A percentile compares a stretch with the other conserved stretches of the same genome.
phyloP scores from a whole-genome alignment of 2,797 vertebrate species.

The Pipistrellus pygmaeus region DNA sequence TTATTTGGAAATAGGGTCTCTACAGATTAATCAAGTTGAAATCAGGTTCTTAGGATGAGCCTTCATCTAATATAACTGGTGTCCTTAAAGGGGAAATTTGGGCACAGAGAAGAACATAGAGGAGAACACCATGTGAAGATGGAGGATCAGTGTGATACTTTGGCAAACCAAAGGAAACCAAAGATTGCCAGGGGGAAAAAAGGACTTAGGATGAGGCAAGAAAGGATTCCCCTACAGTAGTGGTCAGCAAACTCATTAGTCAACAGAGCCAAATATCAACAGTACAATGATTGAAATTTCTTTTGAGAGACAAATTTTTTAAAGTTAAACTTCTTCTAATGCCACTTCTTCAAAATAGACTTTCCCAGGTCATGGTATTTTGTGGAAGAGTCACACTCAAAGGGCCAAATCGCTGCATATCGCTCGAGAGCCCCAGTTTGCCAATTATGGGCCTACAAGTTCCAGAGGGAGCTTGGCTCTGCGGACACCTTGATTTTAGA shows the following conservation, averaged over 20 bases:
- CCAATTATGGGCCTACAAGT: accelerated
- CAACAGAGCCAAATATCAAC: too few species aligned
- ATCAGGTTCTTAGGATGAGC: background rate
- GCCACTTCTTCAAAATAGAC: too few species aligned
- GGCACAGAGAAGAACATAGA: background rate
- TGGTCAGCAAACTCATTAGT: too few species aligned
- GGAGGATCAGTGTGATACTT: accelerated
- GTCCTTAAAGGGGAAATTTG: background rate
- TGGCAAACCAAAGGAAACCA: background rate
- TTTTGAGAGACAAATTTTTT: too few species aligned
- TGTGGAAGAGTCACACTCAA: too few species aligned
- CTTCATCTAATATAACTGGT: background rate
- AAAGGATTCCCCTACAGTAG: background rate
- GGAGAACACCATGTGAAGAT: accelerated
- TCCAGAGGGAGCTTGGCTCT: background rate
- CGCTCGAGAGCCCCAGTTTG: too few species aligned
- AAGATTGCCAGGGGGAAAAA: background rate
- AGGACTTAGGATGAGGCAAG: background rate
- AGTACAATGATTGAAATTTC: too few species aligned
- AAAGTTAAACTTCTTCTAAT: too few species aligned
- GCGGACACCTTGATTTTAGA: background rate
- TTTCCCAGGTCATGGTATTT: too few species aligned
- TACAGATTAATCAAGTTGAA: background rate
- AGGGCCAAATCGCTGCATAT: too few species aligned
- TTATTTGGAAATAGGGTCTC: background rate